Evolutionary conservation across 2,888 invertebrate genomes (phyloP), one percentile per base, ranked within the genome.

Genomic region (Phania funesta): DNA sequence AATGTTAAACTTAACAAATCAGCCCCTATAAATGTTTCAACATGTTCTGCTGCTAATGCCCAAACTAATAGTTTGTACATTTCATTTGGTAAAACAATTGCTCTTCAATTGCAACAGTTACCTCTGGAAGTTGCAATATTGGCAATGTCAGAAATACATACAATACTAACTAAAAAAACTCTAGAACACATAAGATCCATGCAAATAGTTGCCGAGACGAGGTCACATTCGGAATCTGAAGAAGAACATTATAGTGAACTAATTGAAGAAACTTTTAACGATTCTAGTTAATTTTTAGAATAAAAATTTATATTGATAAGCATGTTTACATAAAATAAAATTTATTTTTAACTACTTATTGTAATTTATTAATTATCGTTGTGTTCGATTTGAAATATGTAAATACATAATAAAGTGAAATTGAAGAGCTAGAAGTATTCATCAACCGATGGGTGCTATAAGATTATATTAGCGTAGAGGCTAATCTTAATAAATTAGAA

Each of bases 101-200:
- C 73, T 8, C 24, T 64, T 0, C 73, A 73, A 26, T 54, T 73
- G 2, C 62, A 73, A 64, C 73, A 62, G 4, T 64, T 73, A 62
- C 62, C 62, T 13, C 1, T 54, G 7, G 54, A 62, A 29, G 32
- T 22, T 4, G 73, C 73, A 13, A 11, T 64, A 46, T n/a, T 54
- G 29, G 29, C 73, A 8, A 73, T 73, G 73, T 64, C 62, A 1
- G 73, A 73, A 64, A 64, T 73, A 11, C 73, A 73, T 16, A 44
- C 26, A 4, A 54, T 73, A 16, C 20, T 73, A 4, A 64, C 73
- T 5, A 32, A 54, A 16, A 73, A 73, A 54, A 44, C 32, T n/a
- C 32, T 73, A 35, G 73, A 73, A 13, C 29, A 64, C 16, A 5
- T 54, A 24, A 62, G 29, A 64, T 54, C 29, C 6, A 11, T 29